These are phyloP conservation scores for Crocuta crocuta DNA, from an alignment of 2,113 vertebrate genomes.

Conservation along the genomic window DNA sequence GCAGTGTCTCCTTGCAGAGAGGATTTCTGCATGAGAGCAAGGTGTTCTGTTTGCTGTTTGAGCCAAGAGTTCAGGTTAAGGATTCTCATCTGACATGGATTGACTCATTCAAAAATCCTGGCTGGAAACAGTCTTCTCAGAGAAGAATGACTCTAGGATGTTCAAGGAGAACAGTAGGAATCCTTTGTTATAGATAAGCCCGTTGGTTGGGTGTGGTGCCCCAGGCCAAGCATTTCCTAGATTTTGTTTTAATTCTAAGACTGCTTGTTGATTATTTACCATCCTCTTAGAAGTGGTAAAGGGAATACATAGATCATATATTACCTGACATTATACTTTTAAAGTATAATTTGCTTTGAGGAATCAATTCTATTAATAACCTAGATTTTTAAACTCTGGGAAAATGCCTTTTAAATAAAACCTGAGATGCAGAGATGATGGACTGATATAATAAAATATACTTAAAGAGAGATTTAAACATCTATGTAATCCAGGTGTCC, in stretches of 20 bases:
- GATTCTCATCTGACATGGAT: background rate
- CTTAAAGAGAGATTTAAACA: background rate
- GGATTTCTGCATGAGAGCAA: accelerated
- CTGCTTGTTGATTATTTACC: background rate
- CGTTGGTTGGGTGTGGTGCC: background rate
- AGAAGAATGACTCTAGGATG: background rate
- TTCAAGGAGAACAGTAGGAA: background rate
- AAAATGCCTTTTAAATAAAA: slow-evolving; percentile 43
- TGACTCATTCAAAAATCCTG: background rate
- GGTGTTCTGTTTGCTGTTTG: background rate
- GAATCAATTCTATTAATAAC: background rate
- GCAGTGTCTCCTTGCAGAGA: background rate
- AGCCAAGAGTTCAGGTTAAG: background rate
- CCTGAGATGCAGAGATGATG: background rate
- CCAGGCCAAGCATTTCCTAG: background rate
- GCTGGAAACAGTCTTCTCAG: too few relatives aligned
- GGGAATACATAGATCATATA: background rate
- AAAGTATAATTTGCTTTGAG: background rate
- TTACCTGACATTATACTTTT: background rate
- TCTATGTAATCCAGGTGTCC: background rate
- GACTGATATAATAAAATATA: background rate
- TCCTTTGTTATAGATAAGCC: background rate
- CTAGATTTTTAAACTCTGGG: background rate
- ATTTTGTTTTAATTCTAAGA: background rate
- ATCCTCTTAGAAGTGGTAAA: background rate